Percentiles rank a stretch among this genome's conserved stretches.
These are phyloP conservation scores for Drosophila pegasa DNA, from an alignment of 2,888 invertebrate genomes.

Conservation along the genomic window DNA sequence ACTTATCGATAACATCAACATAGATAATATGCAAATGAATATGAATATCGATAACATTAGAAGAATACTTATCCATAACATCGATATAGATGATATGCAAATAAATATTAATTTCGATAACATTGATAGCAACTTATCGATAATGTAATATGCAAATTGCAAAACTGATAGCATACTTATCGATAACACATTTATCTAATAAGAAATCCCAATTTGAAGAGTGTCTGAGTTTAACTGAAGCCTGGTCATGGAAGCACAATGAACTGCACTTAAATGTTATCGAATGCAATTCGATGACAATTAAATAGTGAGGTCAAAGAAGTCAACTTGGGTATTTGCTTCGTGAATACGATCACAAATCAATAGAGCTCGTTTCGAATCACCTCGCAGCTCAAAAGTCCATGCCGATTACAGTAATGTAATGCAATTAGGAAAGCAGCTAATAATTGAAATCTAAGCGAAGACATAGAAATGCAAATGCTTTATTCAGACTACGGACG, in stretches of 20 bases:
- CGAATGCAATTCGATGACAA: not conserved
- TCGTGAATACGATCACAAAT: not conserved
- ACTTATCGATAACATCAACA: not conserved
- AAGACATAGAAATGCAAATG: constrained; percentile 46
- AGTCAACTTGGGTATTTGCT: not conserved
- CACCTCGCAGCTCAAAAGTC: not conserved
- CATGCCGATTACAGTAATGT: not conserved
- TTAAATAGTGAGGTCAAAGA: not conserved
- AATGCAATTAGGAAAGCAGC: constrained; percentile 44
- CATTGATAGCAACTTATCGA: not conserved
- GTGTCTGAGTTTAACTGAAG: too few relatives aligned
- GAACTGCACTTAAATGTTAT: not conserved
- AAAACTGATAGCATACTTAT: not conserved
- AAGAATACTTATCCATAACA: not conserved
- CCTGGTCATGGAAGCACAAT: too few relatives aligned
- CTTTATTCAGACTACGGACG: not conserved
- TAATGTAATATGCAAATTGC: not conserved
- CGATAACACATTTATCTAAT: not conserved
- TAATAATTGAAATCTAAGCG: constrained; percentile 22
- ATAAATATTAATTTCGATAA: not conserved
- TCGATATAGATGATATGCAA: not conserved
- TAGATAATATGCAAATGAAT: not conserved
- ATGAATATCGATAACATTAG: too few relatives aligned
- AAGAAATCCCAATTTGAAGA: too few relatives aligned
- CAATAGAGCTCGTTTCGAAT: not conserved